These are phyloP conservation scores for Platorchestia sp. DNA, from an alignment of 1,140 invertebrate genomes.

Conservation along the genomic window DNA sequence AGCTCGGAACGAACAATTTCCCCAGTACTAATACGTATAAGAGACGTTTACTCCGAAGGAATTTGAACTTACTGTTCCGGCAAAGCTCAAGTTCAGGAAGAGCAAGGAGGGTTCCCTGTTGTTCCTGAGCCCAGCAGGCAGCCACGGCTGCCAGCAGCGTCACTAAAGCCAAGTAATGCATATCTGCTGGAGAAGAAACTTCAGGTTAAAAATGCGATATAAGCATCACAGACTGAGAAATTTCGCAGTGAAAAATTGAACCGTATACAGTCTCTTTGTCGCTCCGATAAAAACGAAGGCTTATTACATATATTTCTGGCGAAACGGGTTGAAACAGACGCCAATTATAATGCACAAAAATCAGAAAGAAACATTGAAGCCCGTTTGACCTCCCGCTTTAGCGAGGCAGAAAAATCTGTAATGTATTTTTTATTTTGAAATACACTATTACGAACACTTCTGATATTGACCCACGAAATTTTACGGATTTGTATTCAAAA, in stretches of 20 bases:
- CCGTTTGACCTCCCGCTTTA: no score
- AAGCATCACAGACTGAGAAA: background rate
- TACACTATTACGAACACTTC: no score
- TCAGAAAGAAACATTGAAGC: no score
- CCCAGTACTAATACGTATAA: no score
- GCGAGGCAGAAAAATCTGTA: no score
- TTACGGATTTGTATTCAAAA: no score
- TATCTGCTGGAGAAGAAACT: background rate
- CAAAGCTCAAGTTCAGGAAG: slow-evolving; percentile 28
- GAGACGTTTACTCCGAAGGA: background rate
- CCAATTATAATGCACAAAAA: background rate
- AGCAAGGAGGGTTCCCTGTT: slow-evolving; percentile 31
- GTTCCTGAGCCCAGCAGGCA: background rate
- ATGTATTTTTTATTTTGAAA: no score
- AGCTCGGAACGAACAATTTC: no score
- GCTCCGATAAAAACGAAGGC: background rate
- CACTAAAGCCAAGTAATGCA: background rate
- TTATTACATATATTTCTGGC: background rate
- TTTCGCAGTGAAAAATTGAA: background rate
- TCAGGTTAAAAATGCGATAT: background rate
- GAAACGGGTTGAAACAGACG: background rate
- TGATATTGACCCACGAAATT: no score
- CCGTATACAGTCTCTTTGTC: background rate
- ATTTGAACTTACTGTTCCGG: slow-evolving; percentile 2
- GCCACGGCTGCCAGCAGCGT: background rate